Percentiles rank a stretch among this genome's conserved stretches.
These are phyloP conservation scores for Chaetodon trifasciatus DNA, from an alignment of 2,797 vertebrate species.

Conservation along the genomic window DNA sequence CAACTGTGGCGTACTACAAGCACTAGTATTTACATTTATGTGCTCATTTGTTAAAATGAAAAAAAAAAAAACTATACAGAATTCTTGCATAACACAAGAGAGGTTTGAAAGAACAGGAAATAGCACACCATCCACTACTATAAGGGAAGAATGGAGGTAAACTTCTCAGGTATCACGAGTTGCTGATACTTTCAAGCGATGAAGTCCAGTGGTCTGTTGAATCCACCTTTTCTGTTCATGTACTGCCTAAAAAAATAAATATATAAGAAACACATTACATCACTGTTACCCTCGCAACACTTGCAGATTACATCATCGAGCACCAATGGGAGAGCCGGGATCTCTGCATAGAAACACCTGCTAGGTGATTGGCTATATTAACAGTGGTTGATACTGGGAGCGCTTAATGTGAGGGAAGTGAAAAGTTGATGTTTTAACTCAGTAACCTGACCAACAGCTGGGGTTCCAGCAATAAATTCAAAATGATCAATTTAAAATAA, in stretches of 20 bases:
- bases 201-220: slow-evolving; percentile 99
- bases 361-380: slow-evolving; percentile 84
- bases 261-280: slow-evolving; percentile 84
- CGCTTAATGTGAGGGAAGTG: slow-evolving; percentile 47
- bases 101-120: slow-evolving; percentile 19
- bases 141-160: slow-evolving; percentile 2
- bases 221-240: slow-evolving; percentile 99
- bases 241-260: slow-evolving; percentile 90
- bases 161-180: slow-evolving; percentile 5
- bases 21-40: slow-evolving; percentile 53
- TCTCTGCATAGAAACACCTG: slow-evolving; percentile 85
- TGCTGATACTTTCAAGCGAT: slow-evolving; percentile 87
- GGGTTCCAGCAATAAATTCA: slow-evolving; percentile 8
- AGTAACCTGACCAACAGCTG: slow-evolving; percentile 21
- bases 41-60: not conserved
- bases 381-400: slow-evolving; percentile 62
- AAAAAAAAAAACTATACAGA: slow-evolving; percentile 26
- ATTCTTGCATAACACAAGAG: slow-evolving; percentile 33
- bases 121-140: slow-evolving; percentile 7
- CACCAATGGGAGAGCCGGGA: slow-evolving; percentile 83
- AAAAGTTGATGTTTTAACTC: slow-evolving; percentile 56
- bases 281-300: slow-evolving; percentile 87
- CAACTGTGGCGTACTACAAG: slow-evolving; percentile 24
- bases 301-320: slow-evolving; percentile 88
- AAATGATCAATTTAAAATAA: not conserved